Evolutionary conservation across 2,888 invertebrate species (phyloP).

Genomic region (Athrips mouffetella): DNA sequence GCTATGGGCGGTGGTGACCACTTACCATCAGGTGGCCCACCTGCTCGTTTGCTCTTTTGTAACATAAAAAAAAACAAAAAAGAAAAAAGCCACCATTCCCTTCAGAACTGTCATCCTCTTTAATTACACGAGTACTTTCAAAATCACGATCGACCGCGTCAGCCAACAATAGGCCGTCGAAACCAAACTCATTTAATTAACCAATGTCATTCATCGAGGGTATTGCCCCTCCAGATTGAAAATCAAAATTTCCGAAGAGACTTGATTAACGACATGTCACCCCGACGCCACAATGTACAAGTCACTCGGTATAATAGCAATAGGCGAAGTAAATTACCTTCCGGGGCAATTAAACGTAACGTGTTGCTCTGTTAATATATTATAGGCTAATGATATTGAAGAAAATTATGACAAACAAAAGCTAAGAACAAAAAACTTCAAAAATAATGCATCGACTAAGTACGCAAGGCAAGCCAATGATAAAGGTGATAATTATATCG

Average conservation of each 20-base stretch:
- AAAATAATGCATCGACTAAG: too few relatives aligned
- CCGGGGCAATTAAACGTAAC: conserved; percentile 52
- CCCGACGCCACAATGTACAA: conserved; percentile 61
- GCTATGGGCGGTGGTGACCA: too few relatives aligned
- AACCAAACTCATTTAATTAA: conserved; percentile 42
- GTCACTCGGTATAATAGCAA: conserved; percentile 58
- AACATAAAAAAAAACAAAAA: too few relatives aligned
- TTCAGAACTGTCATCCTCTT: conserved; percentile 5
- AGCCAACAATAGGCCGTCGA: conserved; percentile 1
- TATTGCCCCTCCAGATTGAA: conserved; percentile 59
- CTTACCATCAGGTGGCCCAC: too few relatives aligned
- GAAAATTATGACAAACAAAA: too few relatives aligned
- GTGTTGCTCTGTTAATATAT: conserved; percentile 1
- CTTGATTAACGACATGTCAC: conserved; percentile 75
- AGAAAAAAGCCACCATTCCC: too few relatives aligned
- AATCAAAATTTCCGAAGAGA: conserved; percentile 66
- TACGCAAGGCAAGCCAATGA: too few relatives aligned
- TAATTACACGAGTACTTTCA: conserved; percentile 6
- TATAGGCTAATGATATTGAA: not conserved
- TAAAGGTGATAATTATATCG: too few relatives aligned
- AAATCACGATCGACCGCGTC: conserved; percentile 13
- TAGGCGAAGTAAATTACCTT: conserved; percentile 68
- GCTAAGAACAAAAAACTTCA: too few relatives aligned
- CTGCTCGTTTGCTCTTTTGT: too few relatives aligned
- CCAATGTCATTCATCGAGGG: conserved; percentile 58